A percentile compares a stretch with the other conserved stretches of the same genome.
Conservation (phyloP, 30 jellyfish, hydroid and myxozoan species). For the Hydractinia echinata region DNA sequence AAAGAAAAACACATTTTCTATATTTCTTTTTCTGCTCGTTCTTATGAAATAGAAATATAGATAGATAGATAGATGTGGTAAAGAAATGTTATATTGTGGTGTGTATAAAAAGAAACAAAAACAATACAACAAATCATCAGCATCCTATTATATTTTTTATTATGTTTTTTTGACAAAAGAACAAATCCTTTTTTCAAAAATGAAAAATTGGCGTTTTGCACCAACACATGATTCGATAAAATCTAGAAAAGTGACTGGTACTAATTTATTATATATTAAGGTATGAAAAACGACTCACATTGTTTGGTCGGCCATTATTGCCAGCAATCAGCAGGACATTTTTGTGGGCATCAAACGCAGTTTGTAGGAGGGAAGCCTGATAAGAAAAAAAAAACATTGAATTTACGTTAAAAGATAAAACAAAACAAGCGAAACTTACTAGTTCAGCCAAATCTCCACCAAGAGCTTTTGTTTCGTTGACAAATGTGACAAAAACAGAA, state of each 20-base stretch:
- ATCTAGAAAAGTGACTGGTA: not conserved
- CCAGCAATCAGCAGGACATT: constrained; percentile 61
- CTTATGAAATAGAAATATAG: too few relatives aligned
- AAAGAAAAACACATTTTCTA: too few relatives aligned
- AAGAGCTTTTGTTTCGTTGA: constrained; percentile 54
- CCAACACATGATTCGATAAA: too few relatives aligned
- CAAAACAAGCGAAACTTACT: constrained; percentile 14
- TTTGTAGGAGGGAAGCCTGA: constrained; percentile 55
- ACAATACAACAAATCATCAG: too few relatives aligned
- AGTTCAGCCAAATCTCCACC: constrained; percentile 61
- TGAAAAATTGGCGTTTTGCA: too few relatives aligned
- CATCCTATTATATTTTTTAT: too few relatives aligned
- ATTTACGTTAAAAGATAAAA: not conserved
- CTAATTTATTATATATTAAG: not conserved
- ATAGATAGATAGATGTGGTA: too few relatives aligned
- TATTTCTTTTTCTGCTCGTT: too few relatives aligned
- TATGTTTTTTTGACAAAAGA: too few relatives aligned
- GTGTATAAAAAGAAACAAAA: too few relatives aligned
- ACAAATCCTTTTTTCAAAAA: too few relatives aligned
- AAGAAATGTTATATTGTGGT: too few relatives aligned
- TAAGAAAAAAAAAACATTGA: not conserved
- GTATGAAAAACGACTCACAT: constrained; percentile 23
- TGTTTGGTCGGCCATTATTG: constrained; percentile 50
- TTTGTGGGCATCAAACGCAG: constrained; percentile 57
- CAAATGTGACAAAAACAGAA: constrained; percentile 34